A percentile compares a stretch with the other conserved stretches of the same genome.
phyloP scores from a whole-genome alignment of 2,797 vertebrate species.

The Rhinogobio ventralis region DNA sequence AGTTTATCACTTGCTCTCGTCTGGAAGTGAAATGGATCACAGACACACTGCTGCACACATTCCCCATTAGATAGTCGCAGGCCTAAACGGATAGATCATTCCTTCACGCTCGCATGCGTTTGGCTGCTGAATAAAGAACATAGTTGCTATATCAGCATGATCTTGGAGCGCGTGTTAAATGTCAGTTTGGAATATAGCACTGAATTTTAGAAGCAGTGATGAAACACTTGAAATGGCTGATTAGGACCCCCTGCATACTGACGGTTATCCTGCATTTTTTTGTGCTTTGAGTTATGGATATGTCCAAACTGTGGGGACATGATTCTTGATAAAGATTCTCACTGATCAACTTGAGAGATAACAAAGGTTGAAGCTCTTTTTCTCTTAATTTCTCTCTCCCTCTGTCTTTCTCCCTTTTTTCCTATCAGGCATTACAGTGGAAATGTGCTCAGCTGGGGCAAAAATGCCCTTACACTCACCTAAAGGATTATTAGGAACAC shows the following conservation, averaged over 20 bases:
- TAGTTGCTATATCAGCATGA: conserved; percentile 2
- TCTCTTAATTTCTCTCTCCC: not conserved
- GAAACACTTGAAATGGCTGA: conserved; percentile 17
- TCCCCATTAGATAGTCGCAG: conserved; percentile 39
- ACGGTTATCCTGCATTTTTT: conserved; percentile 42
- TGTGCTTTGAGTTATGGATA: conserved; percentile 45
- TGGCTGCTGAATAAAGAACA: conserved; percentile 36
- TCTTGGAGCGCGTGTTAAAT: not conserved
- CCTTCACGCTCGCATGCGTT: conserved; percentile 30
- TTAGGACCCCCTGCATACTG: conserved; percentile 30
- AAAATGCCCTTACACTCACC: not conserved
- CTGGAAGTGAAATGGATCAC: conserved; percentile 48
- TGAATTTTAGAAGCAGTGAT: conserved; percentile 20
- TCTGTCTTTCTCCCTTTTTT: not conserved
- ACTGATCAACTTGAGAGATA: not conserved
- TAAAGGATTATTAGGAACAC: too few relatives aligned
- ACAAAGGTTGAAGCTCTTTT: not conserved
- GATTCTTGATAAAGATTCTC: not conserved
- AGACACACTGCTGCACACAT: conserved; percentile 36
- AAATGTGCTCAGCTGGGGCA: not conserved
- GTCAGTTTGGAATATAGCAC: conserved; percentile 24
- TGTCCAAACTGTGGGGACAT: conserved; percentile 27
- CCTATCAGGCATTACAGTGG: not conserved
- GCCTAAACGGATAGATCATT: conserved; percentile 42
- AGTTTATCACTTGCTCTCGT: conserved; percentile 50